phyloP scores from a whole-genome alignment of 2,113 vertebrate species.

The Odocoileus virginianus region DNA sequence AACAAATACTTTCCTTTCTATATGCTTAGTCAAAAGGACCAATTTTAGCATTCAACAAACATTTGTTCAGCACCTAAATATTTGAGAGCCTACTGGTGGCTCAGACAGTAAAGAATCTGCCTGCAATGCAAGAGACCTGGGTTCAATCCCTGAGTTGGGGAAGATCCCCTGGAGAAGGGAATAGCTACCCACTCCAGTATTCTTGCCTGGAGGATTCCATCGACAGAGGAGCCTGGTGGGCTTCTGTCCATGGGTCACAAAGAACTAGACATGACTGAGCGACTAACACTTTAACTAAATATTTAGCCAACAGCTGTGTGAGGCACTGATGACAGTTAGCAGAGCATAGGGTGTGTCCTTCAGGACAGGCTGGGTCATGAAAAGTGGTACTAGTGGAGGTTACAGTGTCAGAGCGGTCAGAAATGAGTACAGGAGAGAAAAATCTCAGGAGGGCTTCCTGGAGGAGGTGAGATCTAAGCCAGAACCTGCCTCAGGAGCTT shows the following conservation, averaged over 20 bases:
- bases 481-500: neutral
- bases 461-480: neutral
- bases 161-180: neutral
- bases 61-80: neutral
- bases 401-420: neutral
- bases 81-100: neutral
- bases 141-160: neutral
- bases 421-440: neutral
- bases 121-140: neutral
- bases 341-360: neutral
- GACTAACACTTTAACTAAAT: neutral
- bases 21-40: neutral
- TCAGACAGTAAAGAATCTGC: neutral
- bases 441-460: neutral
- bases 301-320: neutral
- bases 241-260: neutral
- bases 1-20: neutral
- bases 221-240: neutral
- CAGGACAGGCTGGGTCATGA: neutral
- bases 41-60: neutral
- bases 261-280: neutral
- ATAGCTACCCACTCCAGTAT: neutral
- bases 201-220: neutral
- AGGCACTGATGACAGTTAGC: neutral
- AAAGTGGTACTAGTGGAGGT: neutral